phyloP scores from a whole-genome alignment of 2,797 vertebrate species.

The Argentina silus region DNA sequence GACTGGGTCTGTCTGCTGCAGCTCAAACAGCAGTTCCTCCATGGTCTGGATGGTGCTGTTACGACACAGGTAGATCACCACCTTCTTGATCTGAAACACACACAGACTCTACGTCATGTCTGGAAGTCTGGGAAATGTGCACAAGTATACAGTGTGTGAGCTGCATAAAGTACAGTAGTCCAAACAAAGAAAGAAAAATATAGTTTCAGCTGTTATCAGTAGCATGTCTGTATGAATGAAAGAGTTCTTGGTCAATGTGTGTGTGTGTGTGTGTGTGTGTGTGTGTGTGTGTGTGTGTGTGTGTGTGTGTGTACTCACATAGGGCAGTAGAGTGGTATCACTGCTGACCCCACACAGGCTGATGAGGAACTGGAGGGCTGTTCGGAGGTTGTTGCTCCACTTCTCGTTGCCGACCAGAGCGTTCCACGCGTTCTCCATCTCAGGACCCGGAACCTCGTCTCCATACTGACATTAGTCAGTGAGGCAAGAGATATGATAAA shows the following conservation, averaged over 20 bases:
- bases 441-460: constrained; percentile 95
- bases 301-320: constrained; percentile 78
- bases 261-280: not conserved
- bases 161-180: no score
- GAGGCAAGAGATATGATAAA: not conserved
- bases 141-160: not conserved
- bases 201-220: no score
- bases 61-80: constrained; percentile 95
- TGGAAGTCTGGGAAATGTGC: no score
- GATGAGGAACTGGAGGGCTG: constrained; percentile 96
- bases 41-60: constrained; percentile 99
- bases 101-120: not conserved
- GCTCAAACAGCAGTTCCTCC: constrained; percentile 97
- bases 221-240: not conserved
- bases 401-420: constrained; percentile 96
- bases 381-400: constrained; percentile 96
- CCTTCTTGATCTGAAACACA: constrained; percentile 92
- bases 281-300: not conserved
- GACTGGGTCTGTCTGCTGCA: constrained; percentile 97
- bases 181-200: no score
- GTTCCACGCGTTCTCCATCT: constrained; percentile 99
- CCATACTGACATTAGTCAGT: constrained; percentile 82
- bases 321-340: constrained; percentile 92
- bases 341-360: constrained; percentile 98
- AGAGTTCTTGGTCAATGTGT: no score